Evolutionary conservation across 2,113 vertebrate genomes (phyloP).

Genomic region (Miniopterus natalensis): DNA sequence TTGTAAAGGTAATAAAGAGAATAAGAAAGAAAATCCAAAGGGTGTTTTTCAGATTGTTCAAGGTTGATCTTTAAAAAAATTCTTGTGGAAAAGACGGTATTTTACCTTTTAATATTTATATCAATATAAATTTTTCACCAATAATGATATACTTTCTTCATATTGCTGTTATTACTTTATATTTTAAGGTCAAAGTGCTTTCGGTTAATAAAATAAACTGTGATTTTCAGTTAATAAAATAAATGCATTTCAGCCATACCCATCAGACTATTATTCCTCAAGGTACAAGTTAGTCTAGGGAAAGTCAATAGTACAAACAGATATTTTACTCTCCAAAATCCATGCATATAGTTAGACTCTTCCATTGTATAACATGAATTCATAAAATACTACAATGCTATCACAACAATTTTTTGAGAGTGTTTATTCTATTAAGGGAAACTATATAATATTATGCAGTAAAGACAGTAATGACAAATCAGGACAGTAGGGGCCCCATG

Average conservation of each 20-base stretch:
- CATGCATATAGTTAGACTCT: neutral
- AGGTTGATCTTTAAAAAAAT: slow-evolving; percentile 50
- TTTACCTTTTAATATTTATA: slow-evolving; percentile 51
- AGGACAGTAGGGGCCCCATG: fast-evolving
- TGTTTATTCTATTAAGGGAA: neutral
- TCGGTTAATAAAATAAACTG: neutral
- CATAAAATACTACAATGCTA: neutral
- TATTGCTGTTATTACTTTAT: slow-evolving; percentile 15
- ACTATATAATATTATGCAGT: neutral
- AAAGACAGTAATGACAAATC: neutral
- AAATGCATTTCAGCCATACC: neutral
- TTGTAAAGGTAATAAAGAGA: slow-evolving; percentile 49
- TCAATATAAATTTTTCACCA: slow-evolving; percentile 1
- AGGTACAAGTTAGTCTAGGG: neutral
- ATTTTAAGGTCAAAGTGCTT: slow-evolving; percentile 26
- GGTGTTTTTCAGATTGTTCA: slow-evolving; percentile 22
- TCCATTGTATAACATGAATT: neutral
- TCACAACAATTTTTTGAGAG: neutral
- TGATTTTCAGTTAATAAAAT: slow-evolving; percentile 26
- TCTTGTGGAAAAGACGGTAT: neutral
- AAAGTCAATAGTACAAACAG: slow-evolving; percentile 8
- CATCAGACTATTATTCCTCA: neutral
- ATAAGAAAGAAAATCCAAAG: slow-evolving; percentile 59
- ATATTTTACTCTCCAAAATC: neutral
- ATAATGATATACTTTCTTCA: slow-evolving; percentile 2